Evolutionary conservation across 2,888 invertebrate genomes (phyloP), one percentile per base, ranked within the genome.

Genomic region (Eupithecia dodoneata): DNA sequence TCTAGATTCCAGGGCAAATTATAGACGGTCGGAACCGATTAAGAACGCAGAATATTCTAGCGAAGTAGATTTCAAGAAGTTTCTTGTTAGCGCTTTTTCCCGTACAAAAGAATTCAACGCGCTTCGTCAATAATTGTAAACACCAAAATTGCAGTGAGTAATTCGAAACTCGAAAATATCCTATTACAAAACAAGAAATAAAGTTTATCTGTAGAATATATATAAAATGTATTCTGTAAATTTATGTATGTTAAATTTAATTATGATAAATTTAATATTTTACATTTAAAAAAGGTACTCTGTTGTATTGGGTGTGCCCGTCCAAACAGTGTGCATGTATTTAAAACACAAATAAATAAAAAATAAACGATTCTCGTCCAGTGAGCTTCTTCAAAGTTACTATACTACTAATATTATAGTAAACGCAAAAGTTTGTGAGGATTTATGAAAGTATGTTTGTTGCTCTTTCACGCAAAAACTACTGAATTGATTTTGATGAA

Each of bases 21-120:
- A 45, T 69, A 69, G 44, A n/a, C 69, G 45, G 18, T 10, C 69
- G 69, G 69, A 67, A 67, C 42, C n/a, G 30, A 70, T 47, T 47
- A 30, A 10, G n/a, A 45, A 59, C 59, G 59, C 9, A 59, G 59
- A 59, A 18, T 59, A 59, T 59, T 59, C 18, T 63, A 63, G 63
- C 10, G 30, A 13, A 4, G 15, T 42, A 42, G 66, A 66, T 42
- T 41, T 42, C 7, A 65, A 42, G 66, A 41, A 3, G 42, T 66
- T 42, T 66, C 42, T 42, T 3, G 15, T 13, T 41, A 42, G 7
- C 42, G 44, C 9, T 2, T n/a, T 65, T 42, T 41, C 7, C 15
- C 42, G 4, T 66, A 44, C 47, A 73, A 66, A 66, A 65, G 73
- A 73, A n/a, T 66, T 73, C 49, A 73, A 73, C 73, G 73, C 73